Evolutionary conservation across 1,140 invertebrate genomes (phyloP), one percentile per base, ranked within the genome.

Genomic region (Chironomus striatipennis): DNA sequence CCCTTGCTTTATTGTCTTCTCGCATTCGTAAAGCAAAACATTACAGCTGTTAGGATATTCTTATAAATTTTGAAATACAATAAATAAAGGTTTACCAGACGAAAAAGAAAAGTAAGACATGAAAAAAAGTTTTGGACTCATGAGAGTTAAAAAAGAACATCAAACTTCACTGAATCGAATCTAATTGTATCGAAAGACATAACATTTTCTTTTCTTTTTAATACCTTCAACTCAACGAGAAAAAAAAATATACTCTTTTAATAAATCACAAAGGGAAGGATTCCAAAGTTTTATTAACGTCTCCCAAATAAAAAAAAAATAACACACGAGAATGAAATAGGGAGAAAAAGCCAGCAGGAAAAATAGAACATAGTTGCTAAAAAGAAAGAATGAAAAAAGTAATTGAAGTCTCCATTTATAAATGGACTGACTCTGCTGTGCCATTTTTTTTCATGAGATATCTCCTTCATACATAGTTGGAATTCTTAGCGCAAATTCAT

Each of bases 361-460:
- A 70, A 20, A 70, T 15, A 18, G 0, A 20, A 21, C 20, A 15
- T 18, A 20, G 65, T 20, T 20, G 65, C 65, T 70, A 18, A 18
- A 70, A 57, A 10, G 47, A 70, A 21, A 70, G 65, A 70, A 70
- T 20, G 65, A 70, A 70, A 70, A 70, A 70, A 70, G 65, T 70
- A 70, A 70, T 70, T 70, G 17, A 70, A 70, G 65, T 70, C 65
- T 70, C 65, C 17, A 70, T 70, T 70, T 70, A 70, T 70, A 70
- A 70, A 70, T 70, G 65, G 65, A 70, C 65, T 21, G 65, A 70
- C 65, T 21, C 65, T 21, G 65, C n/a, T 70, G 17, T 70, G 17
- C 65, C 65, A 70, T 70, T 70, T 70, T 70, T 67, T 70, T 57
- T 57, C 47, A 70, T 20, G 8, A 70, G 17, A 70, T 70, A 70